Base-by-base conservation (phyloP, 2,113 vertebrate genomes). In the Pteruthius melanotis region DNA sequence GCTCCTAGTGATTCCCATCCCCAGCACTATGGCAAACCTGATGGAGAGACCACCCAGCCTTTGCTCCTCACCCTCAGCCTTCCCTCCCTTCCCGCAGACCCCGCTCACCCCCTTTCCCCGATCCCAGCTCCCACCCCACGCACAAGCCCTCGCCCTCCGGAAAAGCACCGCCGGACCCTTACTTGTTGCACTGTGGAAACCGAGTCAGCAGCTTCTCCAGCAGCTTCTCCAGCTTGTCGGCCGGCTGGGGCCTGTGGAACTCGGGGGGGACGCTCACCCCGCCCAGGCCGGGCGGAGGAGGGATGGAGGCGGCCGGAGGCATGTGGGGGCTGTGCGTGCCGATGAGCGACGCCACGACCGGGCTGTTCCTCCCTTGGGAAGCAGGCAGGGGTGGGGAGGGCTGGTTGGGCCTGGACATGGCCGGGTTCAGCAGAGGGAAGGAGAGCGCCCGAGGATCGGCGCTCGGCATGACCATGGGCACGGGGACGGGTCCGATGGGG, bases 101-200 rank as follows among this genome's bases (percentile, higher is more conserved):
- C 74, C 3, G 0, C 30, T 8, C 4, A 3, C 9, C 56, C 10
- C 2, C 45, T 15, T 15, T 6, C 70, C 63, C 26, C 1, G 1
- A 13, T 1, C 42, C 27, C 66, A 7, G 49, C 69, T 39, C n/a
- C 2, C 3, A 1, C 1, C 15, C 59, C 54, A 1, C 19, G 0
- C 22, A 10, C 37, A 2, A 5, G 11, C 3, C 74, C 22, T 5
- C 0, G 0, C 10, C 7, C 23, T 7, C 11, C 0, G 1, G 2
- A 30, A 37, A 35, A 40, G 2, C 52, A 3, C 4, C 9, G 0
- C 0, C 2, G 26, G 52, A 1, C 16, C 30, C 97, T 92, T 60
- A 99, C 98, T 99, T 98, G 97, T 96, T 98, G 97, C 98, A 99
- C 78, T 98, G 98, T 5, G 99, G 99, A 87, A 99, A 99, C 3